A percentile compares a stretch with the other conserved stretches of the same genome.
Conservation (phyloP, 2,797 vertebrate species). For the Adelosebastes latens region DNA sequence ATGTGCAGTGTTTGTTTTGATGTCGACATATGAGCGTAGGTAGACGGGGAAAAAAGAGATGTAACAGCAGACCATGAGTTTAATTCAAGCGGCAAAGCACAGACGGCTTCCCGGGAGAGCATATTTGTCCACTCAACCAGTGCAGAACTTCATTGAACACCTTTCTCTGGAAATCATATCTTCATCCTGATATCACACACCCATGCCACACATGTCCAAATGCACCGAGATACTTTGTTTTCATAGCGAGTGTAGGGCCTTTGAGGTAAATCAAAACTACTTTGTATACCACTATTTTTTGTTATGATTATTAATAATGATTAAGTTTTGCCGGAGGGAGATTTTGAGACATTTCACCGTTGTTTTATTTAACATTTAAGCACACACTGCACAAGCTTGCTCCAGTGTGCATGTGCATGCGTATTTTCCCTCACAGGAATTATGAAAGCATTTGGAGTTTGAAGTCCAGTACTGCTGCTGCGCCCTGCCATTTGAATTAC, state of each 20-base stretch:
- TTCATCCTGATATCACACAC: constrained; percentile 58
- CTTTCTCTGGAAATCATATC: constrained; percentile 65
- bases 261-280: not conserved
- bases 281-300: not conserved
- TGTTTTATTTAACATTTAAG: constrained; percentile 9
- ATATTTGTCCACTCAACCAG: constrained; percentile 74
- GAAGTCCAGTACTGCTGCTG: constrained; percentile 23
- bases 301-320: not conserved
- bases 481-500: constrained; percentile 46
- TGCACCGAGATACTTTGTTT: not conserved
- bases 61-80: constrained; percentile 45
- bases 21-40: constrained; percentile 14
- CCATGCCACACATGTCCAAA: constrained; percentile 19
- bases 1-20: constrained; percentile 2
- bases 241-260: not conserved
- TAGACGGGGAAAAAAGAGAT: constrained; percentile 55
- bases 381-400: not conserved
- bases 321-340: constrained; percentile 7
- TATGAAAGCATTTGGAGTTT: constrained; percentile 33
- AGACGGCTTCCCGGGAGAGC: constrained; percentile 68
- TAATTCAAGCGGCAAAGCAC: constrained; percentile 65
- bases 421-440: constrained; percentile 18
- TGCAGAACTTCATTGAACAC: constrained; percentile 71
- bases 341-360: not conserved
- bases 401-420: not conserved